Evolutionary conservation across 1,140 invertebrate genomes (phyloP), one percentile per base, ranked within the genome.

Genomic region (Phymastichus coffea): DNA sequence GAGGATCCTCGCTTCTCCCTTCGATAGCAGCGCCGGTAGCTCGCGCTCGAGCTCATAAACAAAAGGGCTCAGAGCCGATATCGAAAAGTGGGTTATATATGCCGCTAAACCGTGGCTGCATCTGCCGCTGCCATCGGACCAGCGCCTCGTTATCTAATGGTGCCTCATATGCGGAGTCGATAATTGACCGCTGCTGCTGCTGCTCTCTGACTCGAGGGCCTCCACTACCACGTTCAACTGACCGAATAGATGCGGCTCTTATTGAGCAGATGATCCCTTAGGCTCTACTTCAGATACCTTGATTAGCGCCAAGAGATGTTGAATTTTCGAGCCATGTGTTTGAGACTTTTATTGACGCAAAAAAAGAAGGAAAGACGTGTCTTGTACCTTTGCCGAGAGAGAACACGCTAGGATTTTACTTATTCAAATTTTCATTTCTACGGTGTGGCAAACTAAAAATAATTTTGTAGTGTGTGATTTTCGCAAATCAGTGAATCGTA

Each of bases 121-220:
- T 77, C 76, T 78, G 74, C 72, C 66, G 48, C n/a, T n/a, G n/a
- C n/a, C n/a, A n/a, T n/a, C n/a, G n/a, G n/a, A n/a, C n/a, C n/a
- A n/a, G n/a, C n/a, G n/a, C 63, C 71, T 78, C 72, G 76, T 78
- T 79, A 77, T 78, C 77, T 79, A 79, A 79, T 78, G 71, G 69
- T 68, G 67, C 63, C 64, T 74, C 70, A 70, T 74, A 73, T 75
- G 67, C 65, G 47, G 63, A n/a, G 25, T 63, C 66, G 70, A 76
- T 78, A 78, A 79, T 79, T 78, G 76, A 75, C 62, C 70, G 64
- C 64, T 47, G 59, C 59, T n/a, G n/a, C n/a, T n/a, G n/a, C n/a
- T n/a, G n/a, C n/a, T n/a, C n/a, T n/a, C n/a, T 64, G 65, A 74
- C 74, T 76, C 62, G 65, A 70, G 72, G 57, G 71, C 70, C 12